Base-by-base conservation (phyloP, 2,113 vertebrate genomes). In the Sciurus niger region DNA sequence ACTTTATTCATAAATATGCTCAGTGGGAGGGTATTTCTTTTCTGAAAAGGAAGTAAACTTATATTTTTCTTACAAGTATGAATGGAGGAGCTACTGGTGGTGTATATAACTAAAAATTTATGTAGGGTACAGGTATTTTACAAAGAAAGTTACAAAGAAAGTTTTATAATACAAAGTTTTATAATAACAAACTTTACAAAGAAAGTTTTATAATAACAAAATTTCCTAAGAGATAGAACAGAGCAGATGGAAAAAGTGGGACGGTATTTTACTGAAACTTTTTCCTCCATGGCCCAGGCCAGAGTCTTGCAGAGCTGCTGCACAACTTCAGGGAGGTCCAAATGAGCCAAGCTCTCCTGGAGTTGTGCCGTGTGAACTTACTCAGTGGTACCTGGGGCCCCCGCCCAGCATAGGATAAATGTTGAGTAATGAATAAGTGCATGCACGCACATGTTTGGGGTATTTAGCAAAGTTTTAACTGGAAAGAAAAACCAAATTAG, bases 401-500 rank as follows among this genome's bases (percentile, higher is more conserved):
- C 55, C 46, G 32, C 17, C 40, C 12, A 48, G 46, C 48, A 92
- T 22, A 2, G 3, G 53, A 72, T 68, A 60, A 40, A 58, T 90
- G 24, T 51, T 90, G 55, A 88, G 34, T 67, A 77, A 53, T 77
- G 51, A 76, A 43, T 8, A 10, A 79, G n/a, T 34, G 28, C 13
- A 24, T 11, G 2, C 48, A 24, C 32, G 17, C n/a, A 46, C 40
- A 34, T 9, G 14, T 72, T 53, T 79, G 24, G 76, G 68, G 46
- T 80, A 51, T 68, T 93, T 68, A 48, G 25, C 48, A 76, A 51
- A 83, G 53, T 72, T 96, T 94, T 84, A 76, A 83, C 20, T 78
- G 72, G 55, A 96, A 84, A 90, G 70, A 96, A 91, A 96, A 96
- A 77, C 30, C 53, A 92, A 85, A 58, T 55, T 93, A 55, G 79